Percentiles rank a stretch among this genome's conserved stretches.
These are phyloP conservation scores for Araneus ventricosus DNA, from an alignment of 1,140 invertebrate genomes.

Conservation along the genomic window DNA sequence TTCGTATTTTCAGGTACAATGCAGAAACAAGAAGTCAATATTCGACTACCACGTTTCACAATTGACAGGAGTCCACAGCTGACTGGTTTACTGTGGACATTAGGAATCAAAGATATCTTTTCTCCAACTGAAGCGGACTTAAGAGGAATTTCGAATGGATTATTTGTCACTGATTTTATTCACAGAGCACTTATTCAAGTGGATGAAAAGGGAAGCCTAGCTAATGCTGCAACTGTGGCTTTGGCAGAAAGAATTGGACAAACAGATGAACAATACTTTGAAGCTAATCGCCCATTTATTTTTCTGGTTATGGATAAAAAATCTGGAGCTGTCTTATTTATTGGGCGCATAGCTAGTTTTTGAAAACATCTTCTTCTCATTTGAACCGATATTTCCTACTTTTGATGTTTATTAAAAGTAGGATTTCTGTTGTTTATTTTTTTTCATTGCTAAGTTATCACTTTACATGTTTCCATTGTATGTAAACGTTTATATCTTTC, in stretches of 20 bases:
- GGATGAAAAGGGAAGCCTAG: conserved; percentile 77
- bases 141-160: conserved; percentile 74
- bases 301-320: conserved; percentile 86
- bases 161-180: conserved; percentile 74
- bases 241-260: conserved; percentile 76
- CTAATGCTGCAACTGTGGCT: conserved; percentile 73
- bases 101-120: conserved; percentile 78
- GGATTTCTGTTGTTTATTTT: no score
- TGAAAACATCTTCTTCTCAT: neutral
- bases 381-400: neutral
- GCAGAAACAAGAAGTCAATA: conserved; percentile 83
- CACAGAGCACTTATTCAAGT: conserved; percentile 76
- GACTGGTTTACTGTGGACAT: conserved; percentile 70
- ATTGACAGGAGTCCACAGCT: conserved; percentile 83
- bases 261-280: conserved; percentile 82
- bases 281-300: conserved; percentile 86
- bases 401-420: no score
- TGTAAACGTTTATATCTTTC: no score
- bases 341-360: conserved; percentile 80
- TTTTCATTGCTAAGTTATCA: no score
- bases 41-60: conserved; percentile 90
- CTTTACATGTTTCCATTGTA: no score
- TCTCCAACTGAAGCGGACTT: conserved; percentile 76
- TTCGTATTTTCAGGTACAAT: conserved; percentile 71
- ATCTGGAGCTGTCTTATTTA: conserved; percentile 84